phyloP scores from a whole-genome alignment of 1,140 invertebrate species.

The Chionoecetes opilio region DNA sequence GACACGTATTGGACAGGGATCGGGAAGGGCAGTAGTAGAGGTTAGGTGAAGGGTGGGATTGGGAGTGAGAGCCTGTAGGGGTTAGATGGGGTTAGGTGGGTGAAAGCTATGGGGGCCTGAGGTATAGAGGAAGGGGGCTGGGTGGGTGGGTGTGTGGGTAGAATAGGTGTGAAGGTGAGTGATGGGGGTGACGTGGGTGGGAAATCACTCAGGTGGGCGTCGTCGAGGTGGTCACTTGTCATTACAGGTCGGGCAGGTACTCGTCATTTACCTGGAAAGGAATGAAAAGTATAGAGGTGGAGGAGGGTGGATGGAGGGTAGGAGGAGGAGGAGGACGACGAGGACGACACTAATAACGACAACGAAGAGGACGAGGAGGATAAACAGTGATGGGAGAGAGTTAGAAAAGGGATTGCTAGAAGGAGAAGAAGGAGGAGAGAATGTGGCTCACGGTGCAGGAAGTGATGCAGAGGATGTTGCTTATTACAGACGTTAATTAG shows the following conservation, averaged over 20 bases:
- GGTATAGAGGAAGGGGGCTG: not conserved
- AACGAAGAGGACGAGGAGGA: conserved; percentile 18
- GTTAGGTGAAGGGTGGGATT: not conserved
- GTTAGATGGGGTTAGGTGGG: not conserved
- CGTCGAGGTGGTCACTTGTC: not conserved
- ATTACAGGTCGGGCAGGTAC: not conserved
- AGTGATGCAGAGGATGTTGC: conserved; percentile 69
- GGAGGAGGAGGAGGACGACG: not conserved
- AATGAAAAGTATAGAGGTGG: not conserved
- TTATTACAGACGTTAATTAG: conserved; percentile 67
- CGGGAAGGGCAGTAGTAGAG: not conserved
- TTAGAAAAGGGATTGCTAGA: not conserved
- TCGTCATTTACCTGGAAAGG: conserved; percentile 15
- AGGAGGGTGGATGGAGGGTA: not conserved
- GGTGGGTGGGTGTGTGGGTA: not conserved
- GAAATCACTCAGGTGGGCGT: conserved; percentile 25
- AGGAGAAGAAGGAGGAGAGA: not conserved
- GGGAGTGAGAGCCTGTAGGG: not conserved
- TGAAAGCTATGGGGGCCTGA: not conserved
- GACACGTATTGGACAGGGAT: not conserved
- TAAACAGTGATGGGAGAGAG: not conserved
- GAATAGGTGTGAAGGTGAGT: not conserved
- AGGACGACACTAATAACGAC: not conserved
- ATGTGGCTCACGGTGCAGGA: not conserved
- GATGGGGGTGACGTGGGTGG: not conserved